Evolutionary conservation across 2,113 vertebrate species (phyloP).

Genomic region (Kobus ellipsiprymnus): DNA sequence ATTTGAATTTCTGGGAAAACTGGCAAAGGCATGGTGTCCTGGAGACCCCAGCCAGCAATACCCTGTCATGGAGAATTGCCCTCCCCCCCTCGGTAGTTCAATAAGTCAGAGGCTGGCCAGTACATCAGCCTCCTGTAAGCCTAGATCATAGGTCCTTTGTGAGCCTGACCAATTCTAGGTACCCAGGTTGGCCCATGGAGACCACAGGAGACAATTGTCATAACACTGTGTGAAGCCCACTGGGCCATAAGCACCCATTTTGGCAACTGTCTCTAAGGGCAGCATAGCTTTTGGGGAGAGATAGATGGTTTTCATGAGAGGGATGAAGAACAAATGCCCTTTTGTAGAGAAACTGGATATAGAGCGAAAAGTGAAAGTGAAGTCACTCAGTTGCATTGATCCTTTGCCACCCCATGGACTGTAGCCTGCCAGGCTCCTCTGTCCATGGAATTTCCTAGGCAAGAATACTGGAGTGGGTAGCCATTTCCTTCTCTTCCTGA

Average conservation of each 20-base stretch:
- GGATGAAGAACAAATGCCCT: background rate
- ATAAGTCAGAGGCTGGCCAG: background rate
- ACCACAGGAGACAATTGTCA: background rate
- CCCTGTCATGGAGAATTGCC: background rate
- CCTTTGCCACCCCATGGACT: background rate
- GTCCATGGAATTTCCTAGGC: background rate
- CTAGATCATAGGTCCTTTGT: background rate
- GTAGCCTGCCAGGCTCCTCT: background rate
- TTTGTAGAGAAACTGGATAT: background rate
- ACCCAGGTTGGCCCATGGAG: background rate
- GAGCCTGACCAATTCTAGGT: background rate
- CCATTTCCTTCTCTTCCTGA: background rate
- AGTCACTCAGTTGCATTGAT: background rate
- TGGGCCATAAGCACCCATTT: background rate
- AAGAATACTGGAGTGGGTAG: background rate
- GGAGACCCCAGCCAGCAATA: background rate
- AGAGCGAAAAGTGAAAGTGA: background rate
- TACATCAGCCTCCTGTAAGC: background rate
- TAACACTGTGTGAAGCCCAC: background rate
- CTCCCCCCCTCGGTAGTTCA: background rate
- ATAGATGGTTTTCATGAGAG: background rate
- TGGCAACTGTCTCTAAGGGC: background rate
- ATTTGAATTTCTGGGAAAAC: background rate
- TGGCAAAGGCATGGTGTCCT: background rate
- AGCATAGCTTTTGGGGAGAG: background rate